phyloP scores from a whole-genome alignment of 2,888 invertebrate genomes.

The Aromia moschata region DNA sequence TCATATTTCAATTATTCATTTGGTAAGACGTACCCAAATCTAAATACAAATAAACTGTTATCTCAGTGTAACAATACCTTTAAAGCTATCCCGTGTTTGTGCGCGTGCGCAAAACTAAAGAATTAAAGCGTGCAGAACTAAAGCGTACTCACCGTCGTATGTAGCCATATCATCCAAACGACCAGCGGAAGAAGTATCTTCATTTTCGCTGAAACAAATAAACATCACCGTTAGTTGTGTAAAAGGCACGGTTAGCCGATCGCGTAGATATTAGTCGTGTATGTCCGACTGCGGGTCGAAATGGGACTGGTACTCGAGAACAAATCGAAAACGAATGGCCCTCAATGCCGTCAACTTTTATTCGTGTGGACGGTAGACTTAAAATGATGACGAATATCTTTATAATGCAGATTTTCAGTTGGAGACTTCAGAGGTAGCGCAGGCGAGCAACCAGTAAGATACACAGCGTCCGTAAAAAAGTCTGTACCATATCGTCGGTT shows the following conservation, averaged over 20 bases:
- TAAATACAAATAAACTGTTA: too few relatives aligned
- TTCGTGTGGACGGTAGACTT: conserved; percentile 5
- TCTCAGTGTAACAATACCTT: too few relatives aligned
- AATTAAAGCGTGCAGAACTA: too few relatives aligned
- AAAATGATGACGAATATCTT: conserved; percentile 3
- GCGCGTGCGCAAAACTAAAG: too few relatives aligned
- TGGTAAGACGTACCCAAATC: too few relatives aligned
- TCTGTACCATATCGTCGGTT: too few relatives aligned
- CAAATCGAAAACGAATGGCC: neutral
- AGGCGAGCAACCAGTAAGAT: neutral
- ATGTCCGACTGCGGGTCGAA: neutral
- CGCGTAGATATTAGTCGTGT: too few relatives aligned
- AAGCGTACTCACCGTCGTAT: conserved; percentile 80
- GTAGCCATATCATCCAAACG: conserved; percentile 84
- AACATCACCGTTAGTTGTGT: conserved; percentile 32
- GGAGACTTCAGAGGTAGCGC: conserved; percentile 4
- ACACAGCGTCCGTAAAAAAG: too few relatives aligned
- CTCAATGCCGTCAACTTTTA: conserved; percentile 21
- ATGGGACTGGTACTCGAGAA: conserved; percentile 12
- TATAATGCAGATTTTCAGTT: neutral
- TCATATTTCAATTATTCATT: too few relatives aligned
- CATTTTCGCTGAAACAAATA: conserved; percentile 86
- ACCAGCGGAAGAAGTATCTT: conserved; percentile 92
- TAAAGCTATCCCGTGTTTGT: too few relatives aligned
- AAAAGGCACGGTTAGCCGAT: neutral